Percentiles rank a stretch among this genome's conserved stretches.
phyloP scores from a whole-genome alignment of 2,113 vertebrate genomes.

The Cololabis saira region DNA sequence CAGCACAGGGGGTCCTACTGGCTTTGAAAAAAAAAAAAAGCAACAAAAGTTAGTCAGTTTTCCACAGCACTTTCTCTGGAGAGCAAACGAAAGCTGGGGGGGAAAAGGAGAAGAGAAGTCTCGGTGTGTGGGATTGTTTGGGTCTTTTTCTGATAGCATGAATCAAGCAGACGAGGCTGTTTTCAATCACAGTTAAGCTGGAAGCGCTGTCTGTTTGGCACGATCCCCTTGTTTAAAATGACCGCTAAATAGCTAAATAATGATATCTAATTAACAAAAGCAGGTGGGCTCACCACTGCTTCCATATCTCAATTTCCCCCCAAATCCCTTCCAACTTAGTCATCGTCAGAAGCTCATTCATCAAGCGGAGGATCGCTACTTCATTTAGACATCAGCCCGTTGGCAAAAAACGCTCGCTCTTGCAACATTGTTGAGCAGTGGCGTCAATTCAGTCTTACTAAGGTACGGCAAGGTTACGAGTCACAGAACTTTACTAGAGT shows the following conservation, averaged over 20 bases:
- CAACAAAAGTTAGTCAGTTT: conserved; percentile 26
- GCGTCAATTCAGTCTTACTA: too few relatives aligned
- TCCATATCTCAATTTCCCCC: conserved; percentile 60
- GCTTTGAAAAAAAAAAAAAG: conserved; percentile 40
- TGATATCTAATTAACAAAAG: conserved; percentile 67
- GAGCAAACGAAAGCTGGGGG: conserved; percentile 28
- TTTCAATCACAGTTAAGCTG: conserved; percentile 65
- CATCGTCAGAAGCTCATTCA: conserved; percentile 74
- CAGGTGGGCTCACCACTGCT: conserved; percentile 66
- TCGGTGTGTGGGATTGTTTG: conserved; percentile 47
- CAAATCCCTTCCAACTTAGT: conserved; percentile 59
- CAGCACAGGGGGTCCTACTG: conserved; percentile 48
- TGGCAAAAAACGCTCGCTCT: conserved; percentile 35
- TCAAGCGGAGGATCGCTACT: conserved; percentile 59
- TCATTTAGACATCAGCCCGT: conserved; percentile 61
- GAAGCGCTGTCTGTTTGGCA: conserved; percentile 55
- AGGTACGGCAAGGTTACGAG: too few relatives aligned
- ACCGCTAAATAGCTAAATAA: conserved; percentile 65
- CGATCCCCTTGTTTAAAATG: conserved; percentile 63
- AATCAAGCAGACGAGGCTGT: conserved; percentile 43
- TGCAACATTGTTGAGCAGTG: too few relatives aligned
- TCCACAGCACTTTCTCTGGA: conserved; percentile 42
- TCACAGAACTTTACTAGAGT: too few relatives aligned
- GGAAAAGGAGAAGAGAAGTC: conserved; percentile 12
- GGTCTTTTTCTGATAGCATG: conserved; percentile 45